Conservation (phyloP, 2,888 invertebrate genomes). For the Peribatodes rhomboidaria region DNA sequence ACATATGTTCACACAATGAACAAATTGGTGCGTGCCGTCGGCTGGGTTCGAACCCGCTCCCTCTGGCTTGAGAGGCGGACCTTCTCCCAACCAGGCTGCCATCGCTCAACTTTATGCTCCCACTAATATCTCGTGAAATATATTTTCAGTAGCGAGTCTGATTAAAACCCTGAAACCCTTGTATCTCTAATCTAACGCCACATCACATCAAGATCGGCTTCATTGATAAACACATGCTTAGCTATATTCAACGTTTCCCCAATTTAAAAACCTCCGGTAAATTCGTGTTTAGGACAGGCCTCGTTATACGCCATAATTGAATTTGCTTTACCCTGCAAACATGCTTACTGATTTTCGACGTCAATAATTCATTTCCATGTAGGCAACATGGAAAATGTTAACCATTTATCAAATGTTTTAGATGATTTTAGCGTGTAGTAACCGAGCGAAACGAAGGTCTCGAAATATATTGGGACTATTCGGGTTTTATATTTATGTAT, state of each 20-base stretch:
- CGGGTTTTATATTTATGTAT: too few species aligned
- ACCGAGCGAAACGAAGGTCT: too few species aligned
- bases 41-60: too few species aligned
- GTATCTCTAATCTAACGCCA: constrained; percentile 18
- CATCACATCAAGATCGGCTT: constrained; percentile 26
- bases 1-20: too few species aligned
- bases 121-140: background rate
- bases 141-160: background rate
- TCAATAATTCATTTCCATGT: constrained; percentile 25
- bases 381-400: background rate
- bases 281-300: constrained; percentile 62
- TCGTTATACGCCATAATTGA: constrained; percentile 46
- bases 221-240: constrained; percentile 29
- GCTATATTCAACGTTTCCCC: constrained; percentile 52
- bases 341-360: constrained; percentile 46
- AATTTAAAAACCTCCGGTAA: constrained; percentile 61
- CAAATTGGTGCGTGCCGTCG: too few species aligned
- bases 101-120: background rate
- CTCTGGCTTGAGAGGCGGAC: too few species aligned
- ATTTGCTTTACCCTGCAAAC: constrained; percentile 59
- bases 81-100: too few species aligned
- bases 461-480: too few species aligned
- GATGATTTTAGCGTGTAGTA: background rate
- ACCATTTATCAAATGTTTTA: background rate
- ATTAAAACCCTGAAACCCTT: constrained; percentile 5